A percentile compares a stretch with the other conserved stretches of the same genome.
These are phyloP conservation scores for Labroides dimidiatus DNA, from an alignment of 2,797 vertebrate species.

Conservation along the genomic window DNA sequence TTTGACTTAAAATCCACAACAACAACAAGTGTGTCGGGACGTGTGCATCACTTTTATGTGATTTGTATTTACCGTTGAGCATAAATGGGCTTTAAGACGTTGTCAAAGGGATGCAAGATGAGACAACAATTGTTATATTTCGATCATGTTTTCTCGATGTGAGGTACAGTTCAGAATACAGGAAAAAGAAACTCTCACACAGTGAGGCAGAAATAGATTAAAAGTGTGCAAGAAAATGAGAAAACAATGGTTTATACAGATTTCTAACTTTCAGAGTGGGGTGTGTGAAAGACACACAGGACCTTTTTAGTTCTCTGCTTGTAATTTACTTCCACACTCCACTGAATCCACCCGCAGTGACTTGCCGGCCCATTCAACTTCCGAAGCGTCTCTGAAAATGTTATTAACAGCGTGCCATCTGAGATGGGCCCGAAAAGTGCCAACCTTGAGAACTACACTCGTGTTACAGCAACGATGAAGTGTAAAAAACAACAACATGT, in stretches of 20 bases:
- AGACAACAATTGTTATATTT: conserved; percentile 4
- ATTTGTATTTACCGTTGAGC: no score
- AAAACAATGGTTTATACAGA: conserved; percentile 45
- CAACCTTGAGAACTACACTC: background rate
- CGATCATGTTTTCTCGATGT: background rate
- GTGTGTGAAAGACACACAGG: conserved; percentile 34
- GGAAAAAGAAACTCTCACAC: conserved; percentile 15
- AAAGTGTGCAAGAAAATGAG: conserved; percentile 17
- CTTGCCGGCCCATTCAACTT: conserved; percentile 18
- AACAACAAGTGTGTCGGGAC: no score
- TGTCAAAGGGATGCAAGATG: conserved; percentile 16
- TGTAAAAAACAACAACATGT: background rate
- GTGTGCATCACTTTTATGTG: no score
- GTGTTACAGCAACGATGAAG: no score
- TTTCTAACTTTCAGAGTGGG: conserved; percentile 31
- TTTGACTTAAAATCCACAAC: no score
- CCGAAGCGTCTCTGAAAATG: conserved; percentile 5
- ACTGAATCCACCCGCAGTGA: conserved; percentile 30
- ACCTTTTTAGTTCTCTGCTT: conserved; percentile 14
- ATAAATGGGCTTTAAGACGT: no score
- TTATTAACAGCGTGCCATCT: conserved; percentile 5
- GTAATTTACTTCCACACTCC: conserved; percentile 30
- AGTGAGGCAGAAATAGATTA: conserved; percentile 19
- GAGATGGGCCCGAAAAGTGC: background rate
- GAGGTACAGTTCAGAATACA: background rate